A percentile compares a stretch with the other conserved stretches of the same genome.
Conservation (phyloP, 2,797 vertebrate species). For the Scarus forsteni region DNA sequence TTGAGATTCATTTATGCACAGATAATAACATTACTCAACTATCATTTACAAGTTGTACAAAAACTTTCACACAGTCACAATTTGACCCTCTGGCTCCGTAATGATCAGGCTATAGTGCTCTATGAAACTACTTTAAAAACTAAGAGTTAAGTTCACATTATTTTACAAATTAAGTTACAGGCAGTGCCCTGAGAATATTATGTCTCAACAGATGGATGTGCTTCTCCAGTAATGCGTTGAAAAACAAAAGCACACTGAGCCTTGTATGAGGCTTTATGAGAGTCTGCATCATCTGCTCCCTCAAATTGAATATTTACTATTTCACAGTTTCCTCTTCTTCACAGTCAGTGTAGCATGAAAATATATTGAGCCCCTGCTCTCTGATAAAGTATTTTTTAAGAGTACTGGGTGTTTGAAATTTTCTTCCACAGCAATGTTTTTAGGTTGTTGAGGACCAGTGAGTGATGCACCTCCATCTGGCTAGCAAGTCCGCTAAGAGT, state of each 20-base stretch:
- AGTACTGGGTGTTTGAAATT: constrained; percentile 96
- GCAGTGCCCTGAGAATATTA: constrained; percentile 68
- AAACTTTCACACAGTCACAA: constrained; percentile 15
- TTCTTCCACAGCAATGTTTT: constrained; percentile 96
- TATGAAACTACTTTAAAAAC: constrained; percentile 53
- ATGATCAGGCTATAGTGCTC: constrained; percentile 11
- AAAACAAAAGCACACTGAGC: constrained; percentile 30
- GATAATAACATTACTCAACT: constrained; percentile 14
- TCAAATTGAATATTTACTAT: constrained; percentile 20
- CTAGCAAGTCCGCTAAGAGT: constrained; percentile 95
- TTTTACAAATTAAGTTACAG: constrained; percentile 49
- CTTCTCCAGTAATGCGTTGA: constrained; percentile 28
- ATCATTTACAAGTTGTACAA: constrained; percentile 41
- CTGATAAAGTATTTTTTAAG: constrained; percentile 78
- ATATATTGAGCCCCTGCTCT: constrained; percentile 17
- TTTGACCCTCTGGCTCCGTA: neutral
- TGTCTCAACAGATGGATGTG: constrained; percentile 39
- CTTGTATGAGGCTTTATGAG: constrained; percentile 10
- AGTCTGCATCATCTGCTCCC: neutral
- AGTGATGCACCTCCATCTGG: constrained; percentile 98
- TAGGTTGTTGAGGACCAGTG: constrained; percentile 95
- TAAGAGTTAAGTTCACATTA: constrained; percentile 23
- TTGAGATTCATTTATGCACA: constrained; percentile 16
- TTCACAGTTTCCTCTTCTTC: constrained; percentile 71
- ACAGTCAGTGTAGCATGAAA: constrained; percentile 50